Base-by-base conservation (phyloP, 2,888 invertebrate species). In the Spatulosminthurus flaviceps region DNA sequence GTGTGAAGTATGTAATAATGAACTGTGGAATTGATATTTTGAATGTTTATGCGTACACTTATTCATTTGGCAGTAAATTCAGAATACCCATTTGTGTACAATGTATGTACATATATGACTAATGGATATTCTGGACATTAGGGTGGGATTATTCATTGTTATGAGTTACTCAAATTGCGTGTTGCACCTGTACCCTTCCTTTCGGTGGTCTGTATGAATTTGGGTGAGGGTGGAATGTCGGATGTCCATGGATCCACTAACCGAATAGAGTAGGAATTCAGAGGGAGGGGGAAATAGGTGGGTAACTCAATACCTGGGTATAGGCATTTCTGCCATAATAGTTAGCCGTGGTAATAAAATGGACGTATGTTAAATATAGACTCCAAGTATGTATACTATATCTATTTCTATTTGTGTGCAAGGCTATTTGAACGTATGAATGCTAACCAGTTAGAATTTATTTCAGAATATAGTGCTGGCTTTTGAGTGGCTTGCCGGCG, bases 151-250 rank as follows among this genome's bases (percentile, higher is more conserved):
- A 28, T 67, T 67, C 16, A 67, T 28, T 22, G 26, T 60, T 13
- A 26, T 64, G 2, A 64, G 64, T 64, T 67, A 67, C 26, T 26
- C 13, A 19, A 24, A 22, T 75, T 75, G 61, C 66, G 64, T 75
- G 64, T 75, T 75, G 64, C 75, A 75, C 75, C 75, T 75, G 75
- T 75, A 66, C 75, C 64, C 26, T 34, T 19, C 24, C 60, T 41
- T 64, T 64, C 51, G 43, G 42, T 71, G n/a, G 51, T 19, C 51
- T n/a, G n/a, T 51, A 11, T 19, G 51, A 51, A 51, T 51, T 51
- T 51, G 19, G n/a, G 51, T n/a, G n/a, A 51, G 51, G 51, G 51
- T 51, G 51, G n/a, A 13, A 42, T 42, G 11, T 66, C 66, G 26
- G 66, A 66, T 66, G 66, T 66, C 66, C 16, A 66, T 66, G 28